Base-by-base conservation (phyloP, 2,888 invertebrate species). In the Rhagonycha fulva region DNA sequence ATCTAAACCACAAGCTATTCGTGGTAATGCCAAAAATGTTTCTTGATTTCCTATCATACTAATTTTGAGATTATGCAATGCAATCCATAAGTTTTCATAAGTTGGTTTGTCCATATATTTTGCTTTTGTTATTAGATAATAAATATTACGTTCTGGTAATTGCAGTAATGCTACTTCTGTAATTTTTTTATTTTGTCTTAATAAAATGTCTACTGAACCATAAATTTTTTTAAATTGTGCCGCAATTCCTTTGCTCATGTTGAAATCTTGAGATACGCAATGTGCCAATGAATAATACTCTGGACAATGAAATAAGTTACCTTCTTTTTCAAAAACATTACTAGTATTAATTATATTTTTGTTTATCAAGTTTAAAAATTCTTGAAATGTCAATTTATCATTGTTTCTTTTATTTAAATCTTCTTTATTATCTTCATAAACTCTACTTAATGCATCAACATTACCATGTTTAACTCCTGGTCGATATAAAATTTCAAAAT, bases 401-500 rank as follows among this genome's bases (percentile, higher is more conserved):
- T 9, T 28, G 0, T 28, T 28, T 10, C 10, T 3, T 28, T 28
- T 19, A 9, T 28, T 28, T 1, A 10, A 0, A 3, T 28, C 9
- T 28, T 28, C 28, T 9, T 9, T 9, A 10, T 9, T 3, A 10
- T 28, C 28, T 9, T 28, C 28, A 10, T 28, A 28, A 3, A 28
- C 28, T 28, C 28, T 28, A 9, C 63, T 23, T 63, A 12, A 9
- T 9, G 24, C 14, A 11, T 14, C 12, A 19, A 66, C 24, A 11
- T 19, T 66, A 19, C 12, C 24, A 19, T 12, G 7, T 10, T 19
- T 23, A 19, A 80, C 80, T 9, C 84, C 84, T 9, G 80, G 78
- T 79, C 82, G 84, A 70, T 84, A 78, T 14, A 73, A 47, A 26
- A 84, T 82, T 78, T 82, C 75, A 74, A 80, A 85, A 60, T 85